A percentile compares a stretch with the other conserved stretches of the same genome.
phyloP scores from a whole-genome alignment of 2,113 vertebrate species.

The Nesogale talazaci region DNA sequence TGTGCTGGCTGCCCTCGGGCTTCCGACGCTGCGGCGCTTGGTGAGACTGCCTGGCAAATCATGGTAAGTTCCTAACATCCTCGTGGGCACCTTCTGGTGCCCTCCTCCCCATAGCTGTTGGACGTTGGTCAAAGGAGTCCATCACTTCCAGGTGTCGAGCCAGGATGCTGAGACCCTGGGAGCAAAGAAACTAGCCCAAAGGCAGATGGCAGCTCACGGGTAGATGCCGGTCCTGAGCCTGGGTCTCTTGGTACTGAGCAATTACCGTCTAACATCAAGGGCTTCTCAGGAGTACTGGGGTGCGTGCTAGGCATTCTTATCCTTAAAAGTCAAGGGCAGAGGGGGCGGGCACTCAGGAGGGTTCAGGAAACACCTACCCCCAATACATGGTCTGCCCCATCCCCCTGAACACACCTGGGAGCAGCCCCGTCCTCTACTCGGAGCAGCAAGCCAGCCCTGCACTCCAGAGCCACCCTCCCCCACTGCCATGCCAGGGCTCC shows the following conservation, averaged over 20 bases:
- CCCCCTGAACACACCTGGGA: background rate
- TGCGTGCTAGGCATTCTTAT: background rate
- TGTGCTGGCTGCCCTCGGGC: background rate
- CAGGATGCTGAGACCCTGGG: background rate
- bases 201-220: background rate
- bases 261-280: background rate
- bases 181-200: background rate
- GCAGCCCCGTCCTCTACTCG: background rate
- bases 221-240: background rate
- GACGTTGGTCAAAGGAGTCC: background rate
- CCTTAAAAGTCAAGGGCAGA: background rate
- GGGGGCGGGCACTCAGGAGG: background rate
- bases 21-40: background rate
- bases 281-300: background rate
- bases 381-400: accelerated
- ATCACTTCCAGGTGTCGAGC: background rate
- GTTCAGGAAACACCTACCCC: background rate
- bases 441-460: background rate
- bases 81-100: background rate
- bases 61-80: background rate
- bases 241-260: background rate
- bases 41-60: background rate
- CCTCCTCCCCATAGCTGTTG: background rate
- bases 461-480: background rate
- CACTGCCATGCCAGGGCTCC: background rate